Evolutionary conservation across 2,797 vertebrate genomes (phyloP).

Genomic region (Cyprinella venusta): DNA sequence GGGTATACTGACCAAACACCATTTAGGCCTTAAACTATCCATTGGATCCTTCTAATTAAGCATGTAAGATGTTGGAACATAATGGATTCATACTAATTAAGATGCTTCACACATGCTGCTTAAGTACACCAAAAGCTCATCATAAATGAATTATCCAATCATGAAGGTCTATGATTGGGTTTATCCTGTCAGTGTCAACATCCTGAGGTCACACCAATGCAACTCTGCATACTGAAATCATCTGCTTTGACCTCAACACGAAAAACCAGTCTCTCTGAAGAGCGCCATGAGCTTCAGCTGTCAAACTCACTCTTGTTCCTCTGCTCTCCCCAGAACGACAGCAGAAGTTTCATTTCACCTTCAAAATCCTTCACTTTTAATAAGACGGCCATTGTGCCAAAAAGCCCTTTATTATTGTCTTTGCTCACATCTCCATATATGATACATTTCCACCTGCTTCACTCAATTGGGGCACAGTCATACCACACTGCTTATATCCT

Average conservation of each 20-base stretch:
- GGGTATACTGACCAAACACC: not conserved
- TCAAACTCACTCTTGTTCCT: conserved; percentile 38
- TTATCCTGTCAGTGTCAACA: conserved; percentile 35
- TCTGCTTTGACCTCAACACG: conserved; percentile 37
- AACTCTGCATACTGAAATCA: conserved; percentile 42
- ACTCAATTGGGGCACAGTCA: not conserved
- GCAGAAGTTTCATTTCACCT: conserved; percentile 50
- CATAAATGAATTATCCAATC: conserved; percentile 55
- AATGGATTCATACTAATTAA: conserved; percentile 74
- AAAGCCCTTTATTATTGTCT: conserved; percentile 7
- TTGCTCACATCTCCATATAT: conserved; percentile 20
- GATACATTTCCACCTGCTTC: not conserved
- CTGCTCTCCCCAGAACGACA: not conserved
- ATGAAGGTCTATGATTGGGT: conserved; percentile 28
- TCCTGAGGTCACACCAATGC: conserved; percentile 13
- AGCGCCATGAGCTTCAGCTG: conserved; percentile 43
- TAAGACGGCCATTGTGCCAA: not conserved
- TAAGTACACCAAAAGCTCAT: conserved; percentile 40
- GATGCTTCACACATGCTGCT: conserved; percentile 67
- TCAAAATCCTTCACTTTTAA: conserved; percentile 41
- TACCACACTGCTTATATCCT: not conserved
- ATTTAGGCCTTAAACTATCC: not conserved
- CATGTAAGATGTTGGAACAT: conserved; percentile 61
- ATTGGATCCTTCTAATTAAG: conserved; percentile 16
- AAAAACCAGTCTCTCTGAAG: conserved; percentile 32